Base-by-base conservation (phyloP, 2,113 vertebrate species). In the Ploceus nigricollis region DNA sequence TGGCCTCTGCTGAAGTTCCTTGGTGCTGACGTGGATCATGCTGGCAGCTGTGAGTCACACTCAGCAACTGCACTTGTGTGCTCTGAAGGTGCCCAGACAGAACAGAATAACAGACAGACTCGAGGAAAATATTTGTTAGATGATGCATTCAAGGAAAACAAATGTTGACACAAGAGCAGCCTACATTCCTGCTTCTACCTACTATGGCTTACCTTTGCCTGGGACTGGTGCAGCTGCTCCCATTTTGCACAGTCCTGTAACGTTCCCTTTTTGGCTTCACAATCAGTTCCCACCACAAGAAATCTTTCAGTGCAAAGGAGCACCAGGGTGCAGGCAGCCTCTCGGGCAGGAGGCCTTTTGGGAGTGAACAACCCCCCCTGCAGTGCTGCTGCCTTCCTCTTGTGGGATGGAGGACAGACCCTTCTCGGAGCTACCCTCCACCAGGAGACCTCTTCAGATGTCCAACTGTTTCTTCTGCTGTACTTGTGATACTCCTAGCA, bases 391-490 rank as follows among this genome's bases (percentile, higher is more conserved):
- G 39, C 42, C 68, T 87, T 90, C 42, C 8, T 25, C 11, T 58
- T 33, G 20, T 2, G 11, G 44, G 8, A 17, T 1, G 1, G 44
- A 58, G 27, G 11, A 44, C 27, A 85, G 44, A 51, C 7, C 9
- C 22, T 65, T 51, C 63, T 53, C 0, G 0, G 31, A 78, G 17
- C 35, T 84, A 4, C 16, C 3, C 3, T 87, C 21, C 5, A 50
- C 15, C 10, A 40, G 4, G 2, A 69, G 37, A 51, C 15, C 22
- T 72, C 31, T 40, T 71, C 48, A 64, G 70, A 51, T 27, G 15
- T 88, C 35, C 2, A 2, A 0, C 1, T 48, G 9, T 24, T 90
- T 48, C 45, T 66, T 54, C 12, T 54, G 25, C 18, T 54, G 42
- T 57, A 23, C 6, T 73, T 56, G 28, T 50, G 25, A 54, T 66